Base-by-base conservation (phyloP, 2,797 vertebrate species). In the Pristis pectinata region DNA sequence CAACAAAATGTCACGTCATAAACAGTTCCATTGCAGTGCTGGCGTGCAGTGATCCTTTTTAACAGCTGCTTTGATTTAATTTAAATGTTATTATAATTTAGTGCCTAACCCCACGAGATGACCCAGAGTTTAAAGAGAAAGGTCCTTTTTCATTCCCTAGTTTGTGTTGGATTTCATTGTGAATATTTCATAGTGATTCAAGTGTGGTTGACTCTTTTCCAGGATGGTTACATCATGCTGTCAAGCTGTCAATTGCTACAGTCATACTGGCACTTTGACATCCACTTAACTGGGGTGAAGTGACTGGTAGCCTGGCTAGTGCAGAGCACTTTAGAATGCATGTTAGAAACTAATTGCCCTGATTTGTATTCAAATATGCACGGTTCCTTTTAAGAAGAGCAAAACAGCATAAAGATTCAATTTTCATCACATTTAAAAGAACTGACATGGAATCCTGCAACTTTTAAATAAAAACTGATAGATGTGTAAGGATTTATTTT, bases 41-140 rank as follows among this genome's bases (percentile, higher is more conserved):
- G 70, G 49, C 72, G 41, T 53, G 30, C 92, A 94, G 17, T 53
- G 70, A 19, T 53, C 44, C 44, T 76, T 76, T 94, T 94, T n/a
- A 94, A 76, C 41, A 94, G 41, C 92, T 76, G 49, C 41, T 94
- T 94, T 94, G 70, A 76, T 94, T 94, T 76, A 76, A 91, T 91
- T 91, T 91, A 91, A 91, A 91, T 24, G 87, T 91, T 67, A 41
- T 67, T 91, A 37, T 41, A 91, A 67, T 91, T 91, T 91, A 91
- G 87, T 67, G n/a, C 19, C 70, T 94, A 74, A 93, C 70, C 92
- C 92, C 64, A 94, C 7, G 92, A 94, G 92, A 70, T 93, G 70
- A 53, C 67, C 44, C 34, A 34, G 44, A 44, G 41, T 93, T 93
- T 74, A 93, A 93, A 74, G 27, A 76, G 70, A 30, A 44, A 76